Percentiles rank a stretch among this genome's conserved stretches.
Conservation (phyloP, 2,888 invertebrate species). For the Esperia sulphurella region DNA sequence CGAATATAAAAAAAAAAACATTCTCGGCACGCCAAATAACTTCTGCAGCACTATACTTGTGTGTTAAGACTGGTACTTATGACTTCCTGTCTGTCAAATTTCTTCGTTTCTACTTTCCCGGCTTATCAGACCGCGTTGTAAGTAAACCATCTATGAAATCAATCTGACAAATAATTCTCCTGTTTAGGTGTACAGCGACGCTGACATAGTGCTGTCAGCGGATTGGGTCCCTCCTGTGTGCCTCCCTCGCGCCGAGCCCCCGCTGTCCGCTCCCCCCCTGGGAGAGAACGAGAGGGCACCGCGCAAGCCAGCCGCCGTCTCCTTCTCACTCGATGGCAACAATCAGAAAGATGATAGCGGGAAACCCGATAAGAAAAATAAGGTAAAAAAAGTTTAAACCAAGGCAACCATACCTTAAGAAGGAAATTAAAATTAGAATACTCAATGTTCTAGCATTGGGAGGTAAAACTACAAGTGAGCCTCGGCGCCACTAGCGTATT, state of each 20-base stretch:
- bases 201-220: conserved; percentile 91
- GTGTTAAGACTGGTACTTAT: too few relatives aligned
- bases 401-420: too few relatives aligned
- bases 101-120: too few relatives aligned
- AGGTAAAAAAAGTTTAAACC: too few relatives aligned
- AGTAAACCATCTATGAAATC: too few relatives aligned
- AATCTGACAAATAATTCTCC: neutral
- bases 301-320: conserved; percentile 68
- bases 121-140: too few relatives aligned
- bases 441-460: neutral
- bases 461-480: too few relatives aligned
- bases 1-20: too few relatives aligned
- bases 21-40: too few relatives aligned
- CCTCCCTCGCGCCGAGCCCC: conserved; percentile 84
- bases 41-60: too few relatives aligned
- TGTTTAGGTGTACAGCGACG: conserved; percentile 87
- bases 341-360: conserved; percentile 73
- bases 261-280: conserved; percentile 75
- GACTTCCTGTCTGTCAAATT: too few relatives aligned
- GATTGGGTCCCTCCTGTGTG: conserved; percentile 94
- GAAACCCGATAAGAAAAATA: conserved; percentile 85
- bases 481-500: too few relatives aligned
- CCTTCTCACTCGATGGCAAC: conserved; percentile 69
- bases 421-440: neutral
- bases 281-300: conserved; percentile 66